Evolutionary conservation across 1,140 invertebrate species (phyloP).

Genomic region (Teleogryllus occipitalis): DNA sequence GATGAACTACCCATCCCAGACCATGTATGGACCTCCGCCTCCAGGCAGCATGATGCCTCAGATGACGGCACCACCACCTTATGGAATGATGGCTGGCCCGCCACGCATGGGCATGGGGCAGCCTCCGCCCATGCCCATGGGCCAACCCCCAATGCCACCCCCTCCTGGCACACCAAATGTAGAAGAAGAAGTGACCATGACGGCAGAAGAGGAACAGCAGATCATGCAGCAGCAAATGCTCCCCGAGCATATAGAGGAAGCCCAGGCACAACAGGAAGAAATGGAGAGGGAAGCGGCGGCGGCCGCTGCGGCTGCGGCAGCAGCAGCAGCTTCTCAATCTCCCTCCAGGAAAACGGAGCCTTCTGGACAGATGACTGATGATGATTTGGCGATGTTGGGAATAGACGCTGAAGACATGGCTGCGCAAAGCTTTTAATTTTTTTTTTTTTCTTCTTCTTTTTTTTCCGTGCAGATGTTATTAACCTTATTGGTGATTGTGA

Average conservation of each 20-base stretch:
- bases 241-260: neutral
- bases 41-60: neutral
- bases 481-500: neutral
- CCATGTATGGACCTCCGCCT: neutral
- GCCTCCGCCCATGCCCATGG: neutral
- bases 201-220: neutral
- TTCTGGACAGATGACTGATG: constrained; percentile 20
- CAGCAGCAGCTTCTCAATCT: too few relatives aligned
- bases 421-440: constrained; percentile 19
- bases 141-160: neutral
- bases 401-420: constrained; percentile 40
- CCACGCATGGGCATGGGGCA: neutral
- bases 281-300: neutral
- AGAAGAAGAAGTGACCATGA: neutral
- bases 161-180: neutral
- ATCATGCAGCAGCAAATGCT: neutral
- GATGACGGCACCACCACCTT: neutral
- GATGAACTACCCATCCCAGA: neutral
- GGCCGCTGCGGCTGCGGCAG: too few relatives aligned
- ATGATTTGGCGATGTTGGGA: constrained; percentile 40
- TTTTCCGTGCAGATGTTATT: neutral
- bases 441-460: too few relatives aligned
- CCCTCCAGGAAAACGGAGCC: neutral
- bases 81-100: neutral
- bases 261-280: neutral